These are phyloP conservation scores for Bombus sibiricus DNA, from an alignment of 1,140 invertebrate genomes.

Conservation along the genomic window DNA sequence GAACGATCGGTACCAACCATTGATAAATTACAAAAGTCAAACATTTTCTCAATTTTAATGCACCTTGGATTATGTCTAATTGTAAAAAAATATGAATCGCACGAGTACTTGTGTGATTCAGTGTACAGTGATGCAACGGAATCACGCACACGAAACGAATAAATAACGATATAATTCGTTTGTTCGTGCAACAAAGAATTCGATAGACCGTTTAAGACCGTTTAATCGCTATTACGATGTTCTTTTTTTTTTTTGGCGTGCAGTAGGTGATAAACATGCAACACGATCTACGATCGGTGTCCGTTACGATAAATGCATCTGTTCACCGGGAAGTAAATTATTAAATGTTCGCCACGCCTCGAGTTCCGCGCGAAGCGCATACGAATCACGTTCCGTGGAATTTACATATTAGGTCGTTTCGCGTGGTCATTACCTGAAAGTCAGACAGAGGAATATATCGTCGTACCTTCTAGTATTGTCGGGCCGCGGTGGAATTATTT, in stretches of 20 bases:
- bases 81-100: no score
- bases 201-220: not conserved
- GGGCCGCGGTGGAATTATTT: slow-evolving; percentile 30
- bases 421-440: slow-evolving; percentile 43
- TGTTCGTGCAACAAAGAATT: not conserved
- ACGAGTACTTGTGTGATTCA: no score
- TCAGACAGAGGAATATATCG: slow-evolving; percentile 27
- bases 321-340: slow-evolving; percentile 43
- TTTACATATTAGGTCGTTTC: slow-evolving; percentile 30
- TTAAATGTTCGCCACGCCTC: slow-evolving; percentile 23
- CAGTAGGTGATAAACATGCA: not conserved
- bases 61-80: no score
- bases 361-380: slow-evolving; percentile 11
- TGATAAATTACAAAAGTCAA: no score
- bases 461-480: not conserved
- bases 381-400: slow-evolving; percentile 28
- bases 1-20: no score
- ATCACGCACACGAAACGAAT: not conserved
- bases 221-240: not conserved
- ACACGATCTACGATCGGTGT: not conserved
- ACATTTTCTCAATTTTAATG: no score
- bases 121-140: no score
- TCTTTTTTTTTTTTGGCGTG: not conserved
- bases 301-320: slow-evolving; percentile 8
- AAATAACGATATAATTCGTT: not conserved